Percentiles rank a stretch among this genome's conserved stretches.
phyloP scores from a whole-genome alignment of 2,797 vertebrate genomes.

The Triplophysa yarkandensis region DNA sequence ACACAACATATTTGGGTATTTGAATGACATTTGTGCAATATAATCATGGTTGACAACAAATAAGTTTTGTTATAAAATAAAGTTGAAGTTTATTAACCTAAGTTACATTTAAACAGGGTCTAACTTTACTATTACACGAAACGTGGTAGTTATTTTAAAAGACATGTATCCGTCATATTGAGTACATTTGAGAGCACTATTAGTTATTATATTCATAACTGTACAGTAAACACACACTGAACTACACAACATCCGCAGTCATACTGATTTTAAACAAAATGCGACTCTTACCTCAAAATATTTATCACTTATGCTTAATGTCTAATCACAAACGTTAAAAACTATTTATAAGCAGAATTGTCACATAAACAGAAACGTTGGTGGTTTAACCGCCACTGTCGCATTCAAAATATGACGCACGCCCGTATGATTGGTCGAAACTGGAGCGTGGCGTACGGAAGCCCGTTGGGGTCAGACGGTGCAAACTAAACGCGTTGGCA shows the following conservation, averaged over 20 bases:
- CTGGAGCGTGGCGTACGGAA: constrained; percentile 56
- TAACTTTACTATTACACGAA: too few relatives aligned
- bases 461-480: too few relatives aligned
- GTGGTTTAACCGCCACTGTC: constrained; percentile 62
- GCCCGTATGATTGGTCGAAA: constrained; percentile 64
- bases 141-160: too few relatives aligned
- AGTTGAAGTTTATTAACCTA: too few relatives aligned
- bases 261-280: neutral
- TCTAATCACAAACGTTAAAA: neutral
- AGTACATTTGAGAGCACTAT: too few relatives aligned
- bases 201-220: too few relatives aligned
- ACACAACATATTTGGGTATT: neutral
- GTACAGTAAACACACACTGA: too few relatives aligned
- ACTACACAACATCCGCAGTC: neutral
- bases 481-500: neutral
- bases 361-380: neutral
- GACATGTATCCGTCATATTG: too few relatives aligned
- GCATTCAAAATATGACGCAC: constrained; percentile 67
- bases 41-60: neutral
- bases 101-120: too few relatives aligned
- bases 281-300: too few relatives aligned
- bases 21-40: neutral
- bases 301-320: neutral
- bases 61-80: too few relatives aligned
- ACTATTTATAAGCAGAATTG: neutral